Evolutionary conservation across 1,140 invertebrate species (phyloP), one percentile per base, ranked within the genome.

Genomic region (Aphis craccivora): DNA sequence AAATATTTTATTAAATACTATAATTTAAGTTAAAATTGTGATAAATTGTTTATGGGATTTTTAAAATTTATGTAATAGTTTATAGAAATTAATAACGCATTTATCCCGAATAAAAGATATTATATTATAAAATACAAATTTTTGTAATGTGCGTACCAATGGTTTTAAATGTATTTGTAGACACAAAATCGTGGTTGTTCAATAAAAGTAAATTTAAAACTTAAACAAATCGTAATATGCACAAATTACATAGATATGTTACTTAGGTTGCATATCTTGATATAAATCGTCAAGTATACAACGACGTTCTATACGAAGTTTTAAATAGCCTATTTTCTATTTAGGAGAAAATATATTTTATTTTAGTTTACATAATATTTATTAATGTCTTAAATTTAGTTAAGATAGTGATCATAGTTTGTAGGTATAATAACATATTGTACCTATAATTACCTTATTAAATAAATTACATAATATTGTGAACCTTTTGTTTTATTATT

Each of bases 41-140:
- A 91, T 91, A 91, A 81, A 91, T 91, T 91, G 90, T 91, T 91
- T 37, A 91, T 48, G 43, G n/a, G 9, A 83, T 91, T 91, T 91
- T 48, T 91, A 91, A 81, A 18, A 81, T 91, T 81, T 81, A 81
- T 83, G 30, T 91, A 76, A 35, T 91, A 45, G 67, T 45, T 35
- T 5, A 81, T 91, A 91, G 60, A 76, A 35, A 51, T 91, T 83
- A 91, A 45, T 67, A 90, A 67, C 89, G 89, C 67, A 90, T 90
- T 60, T 60, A 90, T 90, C 43, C 55, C 53, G 30, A 90, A 90
- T 43, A 30, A 53, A 89, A 90, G 30, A 51, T 88, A 90, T 90
- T 90, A 90, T 67, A 90, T 89, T 55, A 89, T 89, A 37, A 37
- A 90, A 60, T 90, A 90, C 37, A 90, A 60, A 22, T 89, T 53